Percentiles rank a stretch among this genome's conserved stretches.
Evolutionary conservation across 2,113 vertebrate species (phyloP).

Genomic region (Physeter macrocephalus): DNA sequence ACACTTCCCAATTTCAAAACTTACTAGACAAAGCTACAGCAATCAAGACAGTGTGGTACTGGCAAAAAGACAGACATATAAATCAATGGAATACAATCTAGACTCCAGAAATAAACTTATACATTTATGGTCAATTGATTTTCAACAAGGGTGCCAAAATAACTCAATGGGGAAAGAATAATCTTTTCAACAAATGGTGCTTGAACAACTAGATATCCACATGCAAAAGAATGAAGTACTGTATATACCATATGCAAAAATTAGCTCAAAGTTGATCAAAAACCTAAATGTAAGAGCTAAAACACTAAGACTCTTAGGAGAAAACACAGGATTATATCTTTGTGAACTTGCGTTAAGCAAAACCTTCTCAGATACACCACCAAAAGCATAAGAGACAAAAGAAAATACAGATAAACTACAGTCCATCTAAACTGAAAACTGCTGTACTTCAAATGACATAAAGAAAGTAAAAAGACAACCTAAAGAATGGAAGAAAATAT

Average conservation of each 20-base stretch:
- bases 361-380: background rate
- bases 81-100: background rate
- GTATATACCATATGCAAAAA: background rate
- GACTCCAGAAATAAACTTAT: background rate
- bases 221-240: background rate
- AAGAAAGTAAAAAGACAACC: background rate
- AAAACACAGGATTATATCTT: background rate
- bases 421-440: background rate
- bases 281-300: background rate
- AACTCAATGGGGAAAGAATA: background rate
- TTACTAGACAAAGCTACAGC: background rate
- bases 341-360: background rate
- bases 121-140: background rate
- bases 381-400: background rate
- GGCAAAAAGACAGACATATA: background rate
- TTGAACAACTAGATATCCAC: background rate
- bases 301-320: background rate
- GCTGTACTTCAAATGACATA: background rate
- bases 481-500: background rate
- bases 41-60: background rate
- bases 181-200: background rate
- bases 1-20: background rate
- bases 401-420: background rate
- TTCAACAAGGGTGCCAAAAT: background rate
- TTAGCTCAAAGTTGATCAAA: background rate